Evolutionary conservation across 2,113 vertebrate genomes (phyloP).

Genomic region (Ondatra zibethicus): DNA sequence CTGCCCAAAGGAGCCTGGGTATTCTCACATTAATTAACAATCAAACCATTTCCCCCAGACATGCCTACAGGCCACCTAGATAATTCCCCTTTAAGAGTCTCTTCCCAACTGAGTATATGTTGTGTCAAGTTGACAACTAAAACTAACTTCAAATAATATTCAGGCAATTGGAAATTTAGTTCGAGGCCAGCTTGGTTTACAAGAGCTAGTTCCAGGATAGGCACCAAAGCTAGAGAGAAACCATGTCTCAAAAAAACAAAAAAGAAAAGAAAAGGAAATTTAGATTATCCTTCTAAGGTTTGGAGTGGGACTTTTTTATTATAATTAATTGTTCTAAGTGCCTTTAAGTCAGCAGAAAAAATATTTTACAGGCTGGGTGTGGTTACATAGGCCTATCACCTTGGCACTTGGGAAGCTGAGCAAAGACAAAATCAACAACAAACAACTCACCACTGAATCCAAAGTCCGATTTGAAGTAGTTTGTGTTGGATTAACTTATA

Average conservation of each 20-base stretch:
- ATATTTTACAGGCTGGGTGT: not conserved
- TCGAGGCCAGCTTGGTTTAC: too few relatives aligned
- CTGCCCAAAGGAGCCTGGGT: not conserved
- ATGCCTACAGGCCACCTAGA: not conserved
- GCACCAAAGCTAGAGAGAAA: too few relatives aligned
- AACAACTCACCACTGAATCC: slow-evolving; percentile 27
- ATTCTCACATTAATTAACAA: not conserved
- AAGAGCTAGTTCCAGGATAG: too few relatives aligned
- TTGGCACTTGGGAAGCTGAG: not conserved
- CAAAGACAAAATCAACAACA: not conserved
- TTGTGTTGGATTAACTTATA: not conserved
- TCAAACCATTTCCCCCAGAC: not conserved
- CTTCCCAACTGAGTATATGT: too few relatives aligned
- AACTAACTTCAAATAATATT: not conserved
- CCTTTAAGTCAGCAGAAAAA: not conserved
- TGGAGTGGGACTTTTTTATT: not conserved
- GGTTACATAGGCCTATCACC: not conserved
- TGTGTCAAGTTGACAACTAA: not conserved
- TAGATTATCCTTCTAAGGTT: slow-evolving; percentile 47
- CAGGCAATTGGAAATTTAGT: slow-evolving; percentile 19
- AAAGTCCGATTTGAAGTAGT: slow-evolving; percentile 33
- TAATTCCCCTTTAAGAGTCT: not conserved
- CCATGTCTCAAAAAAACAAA: too few relatives aligned
- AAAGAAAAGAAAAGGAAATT: too few relatives aligned
- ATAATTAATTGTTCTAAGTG: slow-evolving; percentile 39